A percentile compares a stretch with the other conserved stretches of the same genome.
phyloP scores from a whole-genome alignment of 2,113 vertebrate genomes.

The Parotia lawesii region DNA sequence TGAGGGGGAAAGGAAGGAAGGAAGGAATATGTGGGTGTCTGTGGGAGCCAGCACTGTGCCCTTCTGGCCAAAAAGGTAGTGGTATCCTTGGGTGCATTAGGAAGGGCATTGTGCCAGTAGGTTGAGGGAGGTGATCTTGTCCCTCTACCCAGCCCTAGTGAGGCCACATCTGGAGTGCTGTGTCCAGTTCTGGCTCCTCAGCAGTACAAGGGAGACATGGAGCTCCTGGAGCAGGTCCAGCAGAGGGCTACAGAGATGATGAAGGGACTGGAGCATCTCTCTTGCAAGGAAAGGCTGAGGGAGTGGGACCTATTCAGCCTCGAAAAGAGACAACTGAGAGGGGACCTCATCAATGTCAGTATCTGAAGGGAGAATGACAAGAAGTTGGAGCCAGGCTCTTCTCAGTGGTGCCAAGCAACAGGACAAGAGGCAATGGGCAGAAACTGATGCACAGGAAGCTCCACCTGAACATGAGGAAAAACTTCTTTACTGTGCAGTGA shows the following conservation, averaged over 20 bases:
- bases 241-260: not conserved
- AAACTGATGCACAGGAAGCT: not conserved
- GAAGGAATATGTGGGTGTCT: rapidly evolving
- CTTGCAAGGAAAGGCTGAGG: not conserved
- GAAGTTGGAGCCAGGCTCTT: not conserved
- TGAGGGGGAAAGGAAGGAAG: too few species aligned
- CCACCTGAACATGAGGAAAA: not conserved
- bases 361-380: not conserved
- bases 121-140: not conserved
- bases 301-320: not conserved
- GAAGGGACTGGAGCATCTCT: not conserved
- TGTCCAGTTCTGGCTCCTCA: not conserved
- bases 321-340: not conserved
- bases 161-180: not conserved
- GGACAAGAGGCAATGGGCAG: not conserved
- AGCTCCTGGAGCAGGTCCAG: not conserved
- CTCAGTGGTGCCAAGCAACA: not conserved
- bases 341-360: not conserved
- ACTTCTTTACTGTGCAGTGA: not conserved
- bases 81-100: not conserved
- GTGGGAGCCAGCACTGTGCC: not conserved
- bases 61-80: not conserved
- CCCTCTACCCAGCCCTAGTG: not conserved
- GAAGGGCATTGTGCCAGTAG: not conserved
- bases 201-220: not conserved